Evolutionary conservation across 2,113 vertebrate species (phyloP).

Genomic region (Crypturellus undulatus): DNA sequence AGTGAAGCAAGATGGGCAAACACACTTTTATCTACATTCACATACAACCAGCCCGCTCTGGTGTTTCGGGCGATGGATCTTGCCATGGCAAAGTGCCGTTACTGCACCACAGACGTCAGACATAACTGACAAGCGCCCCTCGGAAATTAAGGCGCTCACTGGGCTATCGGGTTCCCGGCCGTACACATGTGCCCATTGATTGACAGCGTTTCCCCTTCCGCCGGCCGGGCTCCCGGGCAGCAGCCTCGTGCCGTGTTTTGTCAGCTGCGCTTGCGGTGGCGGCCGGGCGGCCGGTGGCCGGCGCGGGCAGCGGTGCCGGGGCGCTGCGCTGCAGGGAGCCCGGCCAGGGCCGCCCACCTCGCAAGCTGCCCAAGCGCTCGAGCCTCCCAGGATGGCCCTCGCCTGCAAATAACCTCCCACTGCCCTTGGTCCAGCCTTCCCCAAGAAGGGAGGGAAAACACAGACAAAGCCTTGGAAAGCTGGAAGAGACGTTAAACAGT

Average conservation of each 20-base stretch:
- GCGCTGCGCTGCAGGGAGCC: neutral
- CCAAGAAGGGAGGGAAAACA: neutral
- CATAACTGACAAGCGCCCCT: constrained; percentile 40
- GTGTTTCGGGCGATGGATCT: neutral
- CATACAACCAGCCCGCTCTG: neutral
- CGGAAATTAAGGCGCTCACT: neutral
- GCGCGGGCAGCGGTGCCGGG: neutral
- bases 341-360: neutral
- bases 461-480: neutral
- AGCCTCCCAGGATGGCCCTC: neutral
- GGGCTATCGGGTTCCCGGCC: constrained; percentile 29
- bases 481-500: neutral
- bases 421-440: constrained; percentile 23
- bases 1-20: neutral
- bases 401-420: constrained; percentile 14
- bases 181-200: constrained; percentile 37
- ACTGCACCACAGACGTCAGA: neutral
- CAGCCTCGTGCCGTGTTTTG: constrained; percentile 73
- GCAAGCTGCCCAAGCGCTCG: neutral
- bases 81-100: neutral
- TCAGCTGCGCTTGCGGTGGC: constrained; percentile 72
- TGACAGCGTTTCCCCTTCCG: constrained; percentile 59
- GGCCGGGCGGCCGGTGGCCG: neutral
- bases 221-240: neutral
- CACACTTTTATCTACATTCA: rapidly evolving